Percentiles rank a stretch among this genome's conserved stretches.
phyloP scores from a whole-genome alignment of 2,888 invertebrate species.

The Lasioglossum pauxillum region DNA sequence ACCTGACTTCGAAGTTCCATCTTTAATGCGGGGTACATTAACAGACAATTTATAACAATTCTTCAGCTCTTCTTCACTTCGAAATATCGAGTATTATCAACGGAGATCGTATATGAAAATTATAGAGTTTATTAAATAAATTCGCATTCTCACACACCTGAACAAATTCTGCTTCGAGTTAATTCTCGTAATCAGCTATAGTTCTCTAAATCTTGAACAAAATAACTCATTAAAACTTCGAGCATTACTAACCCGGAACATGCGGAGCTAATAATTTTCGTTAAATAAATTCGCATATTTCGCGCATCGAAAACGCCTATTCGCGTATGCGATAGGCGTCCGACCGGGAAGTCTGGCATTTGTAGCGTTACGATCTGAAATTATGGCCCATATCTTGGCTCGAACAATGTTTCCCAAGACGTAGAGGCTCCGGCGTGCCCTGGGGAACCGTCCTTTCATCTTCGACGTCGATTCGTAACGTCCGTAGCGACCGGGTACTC shows the following conservation, averaged over 20 bases:
- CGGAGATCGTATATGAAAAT: background rate
- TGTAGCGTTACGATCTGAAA: constrained; percentile 3
- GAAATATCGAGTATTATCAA: background rate
- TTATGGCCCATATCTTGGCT: background rate
- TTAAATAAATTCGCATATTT: background rate
- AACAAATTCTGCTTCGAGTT: background rate
- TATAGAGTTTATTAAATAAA: background rate
- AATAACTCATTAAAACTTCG: background rate
- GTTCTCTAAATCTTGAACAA: background rate
- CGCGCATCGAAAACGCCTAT: background rate
- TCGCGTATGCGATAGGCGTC: background rate
- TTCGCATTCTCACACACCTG: background rate
- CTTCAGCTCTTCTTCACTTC: background rate
- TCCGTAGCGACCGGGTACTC: background rate
- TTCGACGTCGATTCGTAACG: constrained; percentile 7
- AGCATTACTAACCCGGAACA: too few species aligned
- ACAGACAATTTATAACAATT: background rate
- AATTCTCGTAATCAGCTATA: background rate
- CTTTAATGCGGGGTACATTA: background rate
- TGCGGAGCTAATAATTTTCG: background rate
- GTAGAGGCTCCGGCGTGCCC: background rate
- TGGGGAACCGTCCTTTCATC: background rate
- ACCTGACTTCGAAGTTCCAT: constrained; percentile 23
- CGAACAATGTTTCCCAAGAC: constrained; percentile 10
- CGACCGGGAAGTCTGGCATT: constrained; percentile 2